Conservation (phyloP, 2,888 invertebrate species). For the Acrobasis repandana region DNA sequence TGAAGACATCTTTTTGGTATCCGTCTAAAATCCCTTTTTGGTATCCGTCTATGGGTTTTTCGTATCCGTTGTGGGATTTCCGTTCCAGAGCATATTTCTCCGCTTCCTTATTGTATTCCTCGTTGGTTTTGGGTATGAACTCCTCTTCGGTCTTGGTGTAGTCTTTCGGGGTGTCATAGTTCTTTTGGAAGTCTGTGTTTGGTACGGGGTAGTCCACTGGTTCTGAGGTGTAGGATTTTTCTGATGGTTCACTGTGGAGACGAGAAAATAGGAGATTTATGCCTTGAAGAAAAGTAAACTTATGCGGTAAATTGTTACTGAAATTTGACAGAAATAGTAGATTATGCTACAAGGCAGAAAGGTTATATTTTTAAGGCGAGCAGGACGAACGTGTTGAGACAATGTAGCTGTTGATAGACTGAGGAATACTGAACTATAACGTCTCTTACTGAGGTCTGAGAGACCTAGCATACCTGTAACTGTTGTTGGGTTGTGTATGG, state of each 20-base stretch:
- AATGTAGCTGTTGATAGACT: no score
- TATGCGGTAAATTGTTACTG: no score
- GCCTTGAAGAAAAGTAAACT: no score
- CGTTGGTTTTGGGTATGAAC: conserved; percentile 69
- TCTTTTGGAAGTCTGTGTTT: conserved; percentile 37
- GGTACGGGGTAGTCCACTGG: conserved; percentile 29
- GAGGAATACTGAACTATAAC: no score
- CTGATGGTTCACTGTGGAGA: conserved; percentile 32
- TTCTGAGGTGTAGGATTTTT: conserved; percentile 39
- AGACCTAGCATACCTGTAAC: conserved; percentile 34
- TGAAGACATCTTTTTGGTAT: conserved; percentile 38
- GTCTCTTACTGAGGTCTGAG: no score
- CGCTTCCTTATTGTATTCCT: conserved; percentile 73
- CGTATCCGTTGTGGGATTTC: conserved; percentile 59
- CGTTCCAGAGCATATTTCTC: conserved; percentile 70
- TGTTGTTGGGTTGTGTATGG: conserved; percentile 56
- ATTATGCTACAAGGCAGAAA: no score
- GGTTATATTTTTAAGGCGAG: no score
- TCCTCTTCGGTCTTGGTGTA: conserved; percentile 63
- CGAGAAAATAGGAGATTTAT: no score
- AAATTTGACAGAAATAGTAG: no score
- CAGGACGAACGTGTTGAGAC: no score
- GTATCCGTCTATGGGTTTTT: conserved; percentile 40
- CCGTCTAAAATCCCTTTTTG: conserved; percentile 40
- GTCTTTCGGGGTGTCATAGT: conserved; percentile 59